These are phyloP conservation scores for Bothrops jararaca DNA, from an alignment of 2,113 vertebrate species.

Conservation along the genomic window DNA sequence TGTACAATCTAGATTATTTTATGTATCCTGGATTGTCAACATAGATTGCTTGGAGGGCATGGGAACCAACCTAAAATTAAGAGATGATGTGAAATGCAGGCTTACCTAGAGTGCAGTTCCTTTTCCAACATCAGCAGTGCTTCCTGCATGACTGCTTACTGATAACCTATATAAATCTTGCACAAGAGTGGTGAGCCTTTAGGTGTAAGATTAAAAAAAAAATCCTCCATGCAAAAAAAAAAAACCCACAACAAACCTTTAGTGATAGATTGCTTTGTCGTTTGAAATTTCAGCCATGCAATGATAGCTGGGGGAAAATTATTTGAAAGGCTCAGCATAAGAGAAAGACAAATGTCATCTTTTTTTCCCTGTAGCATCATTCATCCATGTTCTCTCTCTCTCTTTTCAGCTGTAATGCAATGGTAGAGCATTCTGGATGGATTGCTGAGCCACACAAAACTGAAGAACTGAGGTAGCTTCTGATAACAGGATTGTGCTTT, in stretches of 20 bases:
- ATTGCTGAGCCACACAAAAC: rapidly evolving
- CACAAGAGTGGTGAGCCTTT: background rate
- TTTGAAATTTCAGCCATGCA: background rate
- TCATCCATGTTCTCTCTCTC: background rate
- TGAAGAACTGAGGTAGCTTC: background rate
- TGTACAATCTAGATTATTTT: background rate
- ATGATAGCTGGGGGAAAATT: background rate
- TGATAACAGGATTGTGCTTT: rapidly evolving
- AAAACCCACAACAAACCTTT: background rate
- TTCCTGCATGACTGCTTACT: background rate
- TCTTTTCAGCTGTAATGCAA: slow-evolving; percentile 19
- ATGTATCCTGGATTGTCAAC: background rate
- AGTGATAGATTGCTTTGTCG: background rate
- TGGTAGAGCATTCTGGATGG: rapidly evolving
- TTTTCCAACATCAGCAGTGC: background rate
- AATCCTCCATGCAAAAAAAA: background rate
- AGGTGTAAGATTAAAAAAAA: background rate
- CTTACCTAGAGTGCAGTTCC: background rate
- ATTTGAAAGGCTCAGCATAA: background rate
- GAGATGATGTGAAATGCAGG: background rate
- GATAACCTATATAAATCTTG: background rate
- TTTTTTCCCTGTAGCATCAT: too few relatives aligned
- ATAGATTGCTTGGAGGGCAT: background rate
- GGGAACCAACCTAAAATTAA: background rate
- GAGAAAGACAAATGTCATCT: background rate